A percentile compares a stretch with the other conserved stretches of the same genome.
Conservation (phyloP, 2,888 invertebrate species). For the Stictocephala bisonia region DNA sequence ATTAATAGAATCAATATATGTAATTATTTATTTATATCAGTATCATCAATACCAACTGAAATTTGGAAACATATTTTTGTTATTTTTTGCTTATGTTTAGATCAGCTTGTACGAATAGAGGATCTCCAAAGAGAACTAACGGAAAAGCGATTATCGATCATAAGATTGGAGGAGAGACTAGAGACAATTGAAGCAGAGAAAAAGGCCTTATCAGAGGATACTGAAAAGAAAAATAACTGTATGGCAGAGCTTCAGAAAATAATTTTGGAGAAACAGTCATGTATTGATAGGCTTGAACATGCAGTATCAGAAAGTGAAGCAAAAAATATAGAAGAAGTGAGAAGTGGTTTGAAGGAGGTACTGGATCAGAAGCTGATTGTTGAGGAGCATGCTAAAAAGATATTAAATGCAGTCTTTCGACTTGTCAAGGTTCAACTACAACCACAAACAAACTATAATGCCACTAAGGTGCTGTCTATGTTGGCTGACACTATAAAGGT, state of each 20-base stretch:
- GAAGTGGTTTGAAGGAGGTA: slow-evolving; percentile 18
- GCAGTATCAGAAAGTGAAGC: slow-evolving; percentile 25
- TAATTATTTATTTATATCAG: no score
- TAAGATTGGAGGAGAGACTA: not conserved
- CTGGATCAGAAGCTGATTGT: slow-evolving; percentile 5
- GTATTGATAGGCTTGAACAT: slow-evolving; percentile 13
- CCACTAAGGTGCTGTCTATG: slow-evolving; percentile 13
- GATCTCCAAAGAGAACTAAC: not conserved
- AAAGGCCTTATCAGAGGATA: not conserved
- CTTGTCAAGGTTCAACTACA: slow-evolving; percentile 34
- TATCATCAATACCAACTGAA: no score
- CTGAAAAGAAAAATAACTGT: not conserved
- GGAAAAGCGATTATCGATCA: not conserved
- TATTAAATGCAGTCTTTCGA: slow-evolving; percentile 20
- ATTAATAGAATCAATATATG: no score
- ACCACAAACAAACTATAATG: not conserved
- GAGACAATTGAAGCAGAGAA: not conserved
- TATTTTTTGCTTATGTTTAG: no score
- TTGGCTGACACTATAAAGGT: slow-evolving; percentile 43
- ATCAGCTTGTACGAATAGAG: no score
- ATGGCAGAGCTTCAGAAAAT: slow-evolving; percentile 16
- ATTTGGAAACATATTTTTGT: no score
- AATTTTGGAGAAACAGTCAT: slow-evolving; percentile 13
- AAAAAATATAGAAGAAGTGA: slow-evolving; percentile 14
- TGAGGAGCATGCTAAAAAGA: slow-evolving; percentile 25